Evolutionary conservation across 64 coral and sea anemone genomes (phyloP).

Genomic region (Montipora foliosa): DNA sequence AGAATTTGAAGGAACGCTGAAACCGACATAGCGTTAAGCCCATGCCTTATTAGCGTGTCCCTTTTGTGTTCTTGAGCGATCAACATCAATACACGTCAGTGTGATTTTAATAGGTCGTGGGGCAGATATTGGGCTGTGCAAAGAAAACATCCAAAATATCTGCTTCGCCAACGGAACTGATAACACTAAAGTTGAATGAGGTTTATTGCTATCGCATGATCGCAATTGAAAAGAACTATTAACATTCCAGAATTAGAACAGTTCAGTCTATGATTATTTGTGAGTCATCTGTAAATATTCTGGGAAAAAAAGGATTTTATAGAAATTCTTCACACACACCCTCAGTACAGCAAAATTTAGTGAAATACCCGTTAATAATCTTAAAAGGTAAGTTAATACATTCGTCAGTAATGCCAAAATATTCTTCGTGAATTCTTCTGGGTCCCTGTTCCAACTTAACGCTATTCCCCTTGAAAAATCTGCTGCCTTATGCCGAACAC

Average conservation of each 20-base stretch:
- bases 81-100: background rate
- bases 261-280: too few relatives aligned
- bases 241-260: background rate
- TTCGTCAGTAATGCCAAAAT: too few relatives aligned
- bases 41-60: background rate
- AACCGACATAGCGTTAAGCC: background rate
- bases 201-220: background rate
- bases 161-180: background rate
- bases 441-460: too few relatives aligned
- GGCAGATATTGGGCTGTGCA: background rate
- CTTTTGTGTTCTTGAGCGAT: background rate
- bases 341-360: too few relatives aligned
- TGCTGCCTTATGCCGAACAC: too few relatives aligned
- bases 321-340: too few relatives aligned
- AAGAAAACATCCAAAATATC: background rate
- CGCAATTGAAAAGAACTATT: background rate
- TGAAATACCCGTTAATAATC: too few relatives aligned
- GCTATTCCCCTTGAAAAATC: too few relatives aligned
- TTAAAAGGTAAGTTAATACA: too few relatives aligned
- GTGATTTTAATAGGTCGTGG: constrained; percentile 32
- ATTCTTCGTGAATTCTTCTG: too few relatives aligned
- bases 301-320: too few relatives aligned
- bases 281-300: too few relatives aligned
- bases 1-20: background rate
- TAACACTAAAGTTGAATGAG: background rate